Percentiles rank a stretch among this genome's conserved stretches.
Evolutionary conservation across 2,888 invertebrate genomes (phyloP).

Genomic region (Acanthosepion pharaonis): DNA sequence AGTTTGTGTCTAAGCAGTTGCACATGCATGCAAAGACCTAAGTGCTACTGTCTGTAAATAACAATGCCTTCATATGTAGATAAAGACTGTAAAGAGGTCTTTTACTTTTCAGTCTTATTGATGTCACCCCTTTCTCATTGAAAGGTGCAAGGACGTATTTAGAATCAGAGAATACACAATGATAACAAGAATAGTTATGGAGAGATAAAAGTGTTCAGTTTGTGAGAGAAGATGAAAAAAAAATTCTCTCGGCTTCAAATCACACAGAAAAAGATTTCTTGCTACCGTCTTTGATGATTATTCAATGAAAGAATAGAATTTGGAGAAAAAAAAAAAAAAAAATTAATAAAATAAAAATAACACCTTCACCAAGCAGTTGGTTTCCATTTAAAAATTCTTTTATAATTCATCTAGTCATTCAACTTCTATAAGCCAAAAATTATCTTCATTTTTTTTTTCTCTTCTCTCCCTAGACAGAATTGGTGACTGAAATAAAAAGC

Average conservation of each 20-base stretch:
- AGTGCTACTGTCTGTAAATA: background rate
- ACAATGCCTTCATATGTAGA: background rate
- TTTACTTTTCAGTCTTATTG: background rate
- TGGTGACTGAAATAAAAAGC: background rate
- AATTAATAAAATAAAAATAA: too few species aligned
- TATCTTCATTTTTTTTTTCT: background rate
- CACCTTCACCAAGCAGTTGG: background rate
- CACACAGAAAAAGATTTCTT: background rate
- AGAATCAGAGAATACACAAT: background rate
- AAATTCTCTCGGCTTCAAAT: background rate
- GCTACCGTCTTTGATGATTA: background rate
- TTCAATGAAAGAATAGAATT: background rate
- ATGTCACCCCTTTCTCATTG: background rate
- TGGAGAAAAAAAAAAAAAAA: too few species aligned
- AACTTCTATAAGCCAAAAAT: background rate
- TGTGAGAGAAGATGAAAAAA: background rate
- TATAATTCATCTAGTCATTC: background rate
- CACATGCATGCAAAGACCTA: background rate
- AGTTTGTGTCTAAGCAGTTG: too few species aligned
- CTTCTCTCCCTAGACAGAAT: background rate
- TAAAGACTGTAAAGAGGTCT: background rate
- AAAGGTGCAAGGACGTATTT: background rate
- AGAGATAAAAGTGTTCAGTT: background rate
- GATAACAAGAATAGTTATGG: background rate
- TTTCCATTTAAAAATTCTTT: background rate